These are phyloP conservation scores for Lepilemur septentrionalis DNA, from an alignment of 2,797 vertebrate genomes.

Conservation along the genomic window DNA sequence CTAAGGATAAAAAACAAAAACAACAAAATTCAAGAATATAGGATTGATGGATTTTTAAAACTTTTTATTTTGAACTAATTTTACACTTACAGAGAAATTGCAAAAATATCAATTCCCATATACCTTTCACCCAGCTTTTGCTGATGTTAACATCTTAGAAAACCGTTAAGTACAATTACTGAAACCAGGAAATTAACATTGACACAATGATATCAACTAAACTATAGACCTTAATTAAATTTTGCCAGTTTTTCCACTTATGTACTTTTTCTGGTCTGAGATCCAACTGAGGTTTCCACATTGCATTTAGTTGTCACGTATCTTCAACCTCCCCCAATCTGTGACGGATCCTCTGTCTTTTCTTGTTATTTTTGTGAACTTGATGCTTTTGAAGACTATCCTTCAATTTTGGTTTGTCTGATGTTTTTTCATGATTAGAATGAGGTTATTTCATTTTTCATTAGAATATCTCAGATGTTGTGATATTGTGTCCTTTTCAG, in stretches of 20 bases:
- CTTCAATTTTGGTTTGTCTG: neutral
- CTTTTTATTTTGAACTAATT: constrained; percentile 14
- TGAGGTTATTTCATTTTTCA: neutral
- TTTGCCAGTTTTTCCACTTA: neutral
- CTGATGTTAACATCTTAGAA: neutral
- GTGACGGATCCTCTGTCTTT: neutral
- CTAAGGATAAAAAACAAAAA: neutral
- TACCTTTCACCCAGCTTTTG: neutral
- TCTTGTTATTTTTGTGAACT: neutral
- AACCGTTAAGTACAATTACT: neutral
- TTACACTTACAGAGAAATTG: neutral
- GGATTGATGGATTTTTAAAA: neutral
- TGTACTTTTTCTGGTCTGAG: neutral
- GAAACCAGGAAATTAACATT: neutral
- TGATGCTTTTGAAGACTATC: neutral
- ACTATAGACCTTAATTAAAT: neutral
- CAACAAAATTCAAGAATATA: neutral
- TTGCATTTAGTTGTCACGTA: neutral
- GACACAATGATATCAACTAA: neutral
- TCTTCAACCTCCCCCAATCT: neutral
- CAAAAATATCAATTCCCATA: neutral
- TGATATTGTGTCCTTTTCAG: neutral
- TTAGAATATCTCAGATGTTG: neutral
- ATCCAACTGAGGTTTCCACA: neutral
- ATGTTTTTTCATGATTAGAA: neutral